These are phyloP conservation scores for Amphiprion clarkii DNA, from an alignment of 2,797 vertebrate genomes.

Conservation along the genomic window DNA sequence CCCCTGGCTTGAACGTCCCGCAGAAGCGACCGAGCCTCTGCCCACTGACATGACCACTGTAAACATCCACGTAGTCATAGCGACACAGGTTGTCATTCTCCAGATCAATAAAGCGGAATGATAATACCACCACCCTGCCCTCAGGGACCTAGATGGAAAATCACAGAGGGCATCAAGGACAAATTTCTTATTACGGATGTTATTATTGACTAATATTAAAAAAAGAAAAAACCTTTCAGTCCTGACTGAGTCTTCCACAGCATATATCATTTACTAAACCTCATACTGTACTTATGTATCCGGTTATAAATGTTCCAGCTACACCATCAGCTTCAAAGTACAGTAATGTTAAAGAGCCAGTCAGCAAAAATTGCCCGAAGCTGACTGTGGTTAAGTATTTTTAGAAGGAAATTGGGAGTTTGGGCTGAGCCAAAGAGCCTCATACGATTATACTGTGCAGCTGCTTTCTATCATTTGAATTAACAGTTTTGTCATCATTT, in stretches of 20 bases:
- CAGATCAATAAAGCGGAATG: conserved; percentile 93
- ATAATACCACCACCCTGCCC: conserved; percentile 95
- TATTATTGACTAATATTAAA: neutral
- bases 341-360: conserved; percentile 40
- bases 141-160: conserved; percentile 89
- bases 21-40: conserved; percentile 97
- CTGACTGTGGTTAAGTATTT: conserved; percentile 48
- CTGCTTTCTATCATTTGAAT: conserved; percentile 15
- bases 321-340: conserved; percentile 21
- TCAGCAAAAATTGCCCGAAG: conserved; percentile 40
- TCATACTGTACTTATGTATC: neutral
- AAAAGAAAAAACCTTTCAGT: neutral
- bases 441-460: conserved; percentile 25
- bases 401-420: conserved; percentile 42
- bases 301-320: neutral
- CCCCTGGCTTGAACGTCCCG: conserved; percentile 93
- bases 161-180: conserved; percentile 2
- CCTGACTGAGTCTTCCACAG: neutral
- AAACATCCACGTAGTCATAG: conserved; percentile 97
- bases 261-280: neutral
- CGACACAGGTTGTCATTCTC: conserved; percentile 96
- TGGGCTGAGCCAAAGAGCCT: conserved; percentile 19
- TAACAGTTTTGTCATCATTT: neutral
- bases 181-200: neutral
- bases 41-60: conserved; percentile 89